Conservation (phyloP, 64 coral and sea anemone genomes). For the Astreopora myriophthalma region DNA sequence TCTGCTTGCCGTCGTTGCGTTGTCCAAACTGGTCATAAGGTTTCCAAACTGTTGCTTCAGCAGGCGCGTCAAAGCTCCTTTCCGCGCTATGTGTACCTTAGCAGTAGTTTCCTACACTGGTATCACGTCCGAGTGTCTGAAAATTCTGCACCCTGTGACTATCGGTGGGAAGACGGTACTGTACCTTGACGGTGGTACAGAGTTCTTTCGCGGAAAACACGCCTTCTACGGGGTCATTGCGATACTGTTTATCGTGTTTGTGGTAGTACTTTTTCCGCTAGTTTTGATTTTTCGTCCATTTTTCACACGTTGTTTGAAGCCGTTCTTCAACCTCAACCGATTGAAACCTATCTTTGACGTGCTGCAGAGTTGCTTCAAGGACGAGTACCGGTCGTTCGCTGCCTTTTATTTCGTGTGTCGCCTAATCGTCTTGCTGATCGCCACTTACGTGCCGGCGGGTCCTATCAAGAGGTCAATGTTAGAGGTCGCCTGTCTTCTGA, state of each 20-base stretch:
- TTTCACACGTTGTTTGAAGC: background rate
- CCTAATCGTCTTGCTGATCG: slow-evolving; percentile 50
- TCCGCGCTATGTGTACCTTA: slow-evolving; percentile 83
- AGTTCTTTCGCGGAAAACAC: slow-evolving; percentile 71
- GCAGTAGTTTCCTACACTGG: slow-evolving; percentile 64
- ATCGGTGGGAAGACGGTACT: slow-evolving; percentile 50
- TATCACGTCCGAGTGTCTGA: slow-evolving; percentile 59
- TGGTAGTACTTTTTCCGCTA: slow-evolving; percentile 54
- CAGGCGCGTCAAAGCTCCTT: slow-evolving; percentile 78
- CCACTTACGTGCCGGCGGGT: slow-evolving; percentile 39
- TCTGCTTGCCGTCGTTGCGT: background rate
- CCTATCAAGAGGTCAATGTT: slow-evolving; percentile 48
- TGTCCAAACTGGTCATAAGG: slow-evolving; percentile 22
- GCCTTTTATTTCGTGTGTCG: slow-evolving; percentile 82
- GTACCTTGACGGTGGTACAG: slow-evolving; percentile 32
- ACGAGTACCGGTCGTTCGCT: slow-evolving; percentile 67
- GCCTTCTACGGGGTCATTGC: slow-evolving; percentile 53
- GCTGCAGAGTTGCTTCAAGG: slow-evolving; percentile 63
- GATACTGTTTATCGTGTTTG: background rate
- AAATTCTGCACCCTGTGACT: slow-evolving; percentile 27
- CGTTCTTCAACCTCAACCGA: slow-evolving; percentile 17
- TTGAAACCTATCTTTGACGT: slow-evolving; percentile 40
- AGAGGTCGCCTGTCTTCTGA: slow-evolving; percentile 54
- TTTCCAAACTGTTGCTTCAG: slow-evolving; percentile 78
- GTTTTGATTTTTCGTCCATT: slow-evolving; percentile 53